Conservation (phyloP, 2,797 vertebrate genomes). For the Rhinatrema bivittatum region DNA sequence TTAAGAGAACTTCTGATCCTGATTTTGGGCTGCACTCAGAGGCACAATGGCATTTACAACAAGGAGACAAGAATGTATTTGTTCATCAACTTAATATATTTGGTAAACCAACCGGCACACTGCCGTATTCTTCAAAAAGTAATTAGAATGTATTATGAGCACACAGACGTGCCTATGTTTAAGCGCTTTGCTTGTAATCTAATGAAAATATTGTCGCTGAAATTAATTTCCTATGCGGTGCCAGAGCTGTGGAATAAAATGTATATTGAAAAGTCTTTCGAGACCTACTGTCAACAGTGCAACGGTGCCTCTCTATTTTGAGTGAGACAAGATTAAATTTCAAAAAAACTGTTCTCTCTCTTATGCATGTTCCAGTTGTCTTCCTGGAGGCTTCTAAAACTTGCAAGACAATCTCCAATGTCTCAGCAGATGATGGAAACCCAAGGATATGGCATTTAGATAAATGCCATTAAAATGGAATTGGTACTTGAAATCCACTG, state of each 20-base stretch:
- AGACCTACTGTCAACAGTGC: conserved; percentile 56
- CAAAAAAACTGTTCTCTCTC: conserved; percentile 60
- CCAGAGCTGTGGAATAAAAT: conserved; percentile 63
- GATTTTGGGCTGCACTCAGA: too few species aligned
- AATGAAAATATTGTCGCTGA: conserved; percentile 80
- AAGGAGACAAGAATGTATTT: conserved; percentile 41
- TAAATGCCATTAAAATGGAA: too few species aligned
- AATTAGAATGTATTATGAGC: conserved; percentile 60
- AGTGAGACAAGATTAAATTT: conserved; percentile 50
- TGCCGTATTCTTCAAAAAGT: conserved; percentile 51
- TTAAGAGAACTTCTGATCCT: too few species aligned
- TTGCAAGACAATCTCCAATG: not conserved
- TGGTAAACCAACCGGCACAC: conserved; percentile 51
- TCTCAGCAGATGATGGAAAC: not conserved
- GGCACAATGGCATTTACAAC: conserved; percentile 12
- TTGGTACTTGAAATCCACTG: too few species aligned
- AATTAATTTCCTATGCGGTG: conserved; percentile 84
- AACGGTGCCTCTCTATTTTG: conserved; percentile 43
- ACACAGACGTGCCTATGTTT: conserved; percentile 60
- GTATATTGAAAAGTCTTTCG: conserved; percentile 69
- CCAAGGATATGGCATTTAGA: too few species aligned
- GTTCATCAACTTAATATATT: conserved; percentile 45
- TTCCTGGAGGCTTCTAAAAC: conserved; percentile 20
- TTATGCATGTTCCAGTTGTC: conserved; percentile 42
- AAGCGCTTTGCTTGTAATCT: conserved; percentile 71